These are phyloP conservation scores for Thryonomys swinderianus DNA, from an alignment of 2,113 vertebrate species.

Conservation along the genomic window DNA sequence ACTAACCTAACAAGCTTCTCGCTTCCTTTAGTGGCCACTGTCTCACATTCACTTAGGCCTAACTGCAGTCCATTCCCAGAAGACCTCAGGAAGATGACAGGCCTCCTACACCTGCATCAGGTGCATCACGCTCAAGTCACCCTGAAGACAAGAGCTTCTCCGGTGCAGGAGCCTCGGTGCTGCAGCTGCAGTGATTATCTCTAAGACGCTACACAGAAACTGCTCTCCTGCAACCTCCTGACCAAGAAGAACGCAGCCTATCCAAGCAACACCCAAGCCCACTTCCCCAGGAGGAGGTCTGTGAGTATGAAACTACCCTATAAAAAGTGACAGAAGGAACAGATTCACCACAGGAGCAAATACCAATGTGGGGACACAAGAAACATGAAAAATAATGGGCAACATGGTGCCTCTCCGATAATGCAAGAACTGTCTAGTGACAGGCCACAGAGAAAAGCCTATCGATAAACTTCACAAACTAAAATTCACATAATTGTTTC, in stretches of 20 bases:
- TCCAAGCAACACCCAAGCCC: neutral
- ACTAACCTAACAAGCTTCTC: neutral
- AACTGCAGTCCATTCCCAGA: neutral
- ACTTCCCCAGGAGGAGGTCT: neutral
- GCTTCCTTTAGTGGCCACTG: neutral
- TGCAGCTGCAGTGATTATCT: neutral
- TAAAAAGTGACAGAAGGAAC: neutral
- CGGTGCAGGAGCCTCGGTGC: neutral
- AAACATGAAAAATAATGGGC: neutral
- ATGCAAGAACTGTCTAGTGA: neutral
- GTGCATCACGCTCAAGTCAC: neutral
- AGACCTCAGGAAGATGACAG: neutral
- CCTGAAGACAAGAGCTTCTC: neutral
- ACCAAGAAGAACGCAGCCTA: neutral
- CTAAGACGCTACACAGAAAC: neutral
- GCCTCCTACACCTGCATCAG: neutral
- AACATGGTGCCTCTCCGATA: neutral
- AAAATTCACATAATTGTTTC: neutral
- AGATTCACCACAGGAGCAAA: neutral
- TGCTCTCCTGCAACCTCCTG: neutral
- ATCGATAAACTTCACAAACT: neutral
- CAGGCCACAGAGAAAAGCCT: neutral
- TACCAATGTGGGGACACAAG: neutral
- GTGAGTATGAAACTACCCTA: neutral
- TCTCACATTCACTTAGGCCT: neutral